Evolutionary conservation across 2,888 invertebrate species (phyloP), one percentile per base, ranked within the genome.

Genomic region (Phoronis australis): DNA sequence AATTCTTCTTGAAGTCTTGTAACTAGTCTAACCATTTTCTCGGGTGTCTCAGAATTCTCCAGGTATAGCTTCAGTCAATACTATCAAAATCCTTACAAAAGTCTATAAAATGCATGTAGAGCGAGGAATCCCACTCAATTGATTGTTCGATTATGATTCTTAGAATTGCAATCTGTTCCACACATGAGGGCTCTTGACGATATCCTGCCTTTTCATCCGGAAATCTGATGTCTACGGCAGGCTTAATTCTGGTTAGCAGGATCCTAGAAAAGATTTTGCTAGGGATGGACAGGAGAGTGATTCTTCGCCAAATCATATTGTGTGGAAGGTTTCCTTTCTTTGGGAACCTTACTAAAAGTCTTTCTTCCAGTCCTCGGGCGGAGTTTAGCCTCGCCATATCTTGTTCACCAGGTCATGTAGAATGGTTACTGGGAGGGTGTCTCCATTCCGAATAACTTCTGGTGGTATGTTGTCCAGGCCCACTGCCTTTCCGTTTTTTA

Each of bases 401-500:
- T 31, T 31, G 9, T 31, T 9, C 9, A 9, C 9, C 9, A 31
- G 9, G 9, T 9, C 31, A 31, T 31, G 31, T 31, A 31, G 15
- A 9, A 15, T 15, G 15, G 9, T 15, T 9, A 31, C 15, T 15
- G 15, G 9, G 31, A 12, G 9, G 9, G 9, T 15, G 15, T 31
- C 31, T 15, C 31, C 31, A 12, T 9, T 15, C 15, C 52, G 43
- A 20, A 47, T 24, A 21, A 49, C 39, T 26, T 56, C 54, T 27
- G 9, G 39, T 44, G 51, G 54, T 15, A 51, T 51, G 22, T 46
- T 51, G 26, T 54, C 47, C 12, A 50, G 23, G 6, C 46, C 42
- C 22, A 50, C 46, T 41, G 52, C 39, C 42, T 55, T 55, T 5
- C 50, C 54, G 20, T 46, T 48, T 39, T 56, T 56, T 31, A 56